These are phyloP conservation scores for Chrysolina oricalcia DNA, from an alignment of 2,888 invertebrate species.

Conservation along the genomic window DNA sequence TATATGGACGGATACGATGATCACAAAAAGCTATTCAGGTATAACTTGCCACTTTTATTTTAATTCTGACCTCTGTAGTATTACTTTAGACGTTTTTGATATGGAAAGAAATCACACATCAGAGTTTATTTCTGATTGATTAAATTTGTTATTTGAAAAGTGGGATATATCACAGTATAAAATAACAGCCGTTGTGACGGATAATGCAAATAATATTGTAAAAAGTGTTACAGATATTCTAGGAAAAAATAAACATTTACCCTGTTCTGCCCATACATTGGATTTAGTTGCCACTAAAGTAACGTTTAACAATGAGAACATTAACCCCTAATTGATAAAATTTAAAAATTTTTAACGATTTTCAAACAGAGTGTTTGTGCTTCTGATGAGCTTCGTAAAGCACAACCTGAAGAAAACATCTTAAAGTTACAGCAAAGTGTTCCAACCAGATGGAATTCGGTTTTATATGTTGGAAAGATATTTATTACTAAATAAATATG, in stretches of 20 bases:
- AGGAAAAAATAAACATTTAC: constrained; percentile 26
- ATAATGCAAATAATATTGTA: constrained; percentile 24
- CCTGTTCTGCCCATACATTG: constrained; percentile 26
- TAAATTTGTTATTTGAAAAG: background rate
- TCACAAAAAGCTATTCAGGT: constrained; percentile 29
- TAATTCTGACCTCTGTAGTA: constrained; percentile 9
- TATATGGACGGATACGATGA: constrained; percentile 36
- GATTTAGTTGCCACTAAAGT: constrained; percentile 36
- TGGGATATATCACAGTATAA: background rate
- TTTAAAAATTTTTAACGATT: too few relatives aligned
- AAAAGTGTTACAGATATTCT: constrained; percentile 11
- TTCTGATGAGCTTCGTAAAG: constrained; percentile 55
- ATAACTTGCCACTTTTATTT: constrained; percentile 25
- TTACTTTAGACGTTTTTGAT: constrained; percentile 3
- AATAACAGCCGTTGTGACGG: constrained; percentile 21
- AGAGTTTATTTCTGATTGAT: constrained; percentile 21
- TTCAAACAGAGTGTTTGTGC: constrained; percentile 45
- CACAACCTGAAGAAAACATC: constrained; percentile 50
- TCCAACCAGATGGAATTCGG: constrained; percentile 60
- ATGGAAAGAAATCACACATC: constrained; percentile 18
- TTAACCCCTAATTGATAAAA: constrained; percentile 38
- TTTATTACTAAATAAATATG: constrained; percentile 10
- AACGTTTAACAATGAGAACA: background rate
- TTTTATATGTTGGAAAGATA: constrained; percentile 24
- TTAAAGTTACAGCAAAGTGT: constrained; percentile 57